A percentile compares a stretch with the other conserved stretches of the same genome.
Evolutionary conservation across 2,888 invertebrate species (phyloP).

Genomic region (Leucoptera coffeella): DNA sequence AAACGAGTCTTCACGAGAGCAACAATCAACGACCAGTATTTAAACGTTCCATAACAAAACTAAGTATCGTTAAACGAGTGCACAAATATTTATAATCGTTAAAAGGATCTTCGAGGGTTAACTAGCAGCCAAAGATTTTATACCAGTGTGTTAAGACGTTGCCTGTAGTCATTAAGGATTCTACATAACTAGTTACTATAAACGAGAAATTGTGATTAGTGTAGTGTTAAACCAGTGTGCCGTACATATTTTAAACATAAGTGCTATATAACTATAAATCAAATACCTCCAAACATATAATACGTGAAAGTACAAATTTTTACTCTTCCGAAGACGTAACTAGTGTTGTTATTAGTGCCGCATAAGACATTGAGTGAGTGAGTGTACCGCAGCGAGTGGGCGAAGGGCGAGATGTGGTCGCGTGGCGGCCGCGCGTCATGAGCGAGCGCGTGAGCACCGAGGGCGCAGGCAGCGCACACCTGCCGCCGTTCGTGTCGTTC

Average conservation of each 20-base stretch:
- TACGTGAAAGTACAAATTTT: conserved; percentile 39
- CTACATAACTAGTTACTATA: conserved; percentile 37
- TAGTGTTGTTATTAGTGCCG: not conserved
- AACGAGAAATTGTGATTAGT: conserved; percentile 45
- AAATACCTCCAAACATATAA: conserved; percentile 7
- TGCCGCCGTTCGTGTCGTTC: conserved; percentile 71
- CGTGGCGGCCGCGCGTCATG: conserved; percentile 33
- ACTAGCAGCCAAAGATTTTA: conserved; percentile 25
- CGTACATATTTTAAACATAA: conserved; percentile 45
- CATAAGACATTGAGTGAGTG: not conserved
- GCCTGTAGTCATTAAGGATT: conserved; percentile 29
- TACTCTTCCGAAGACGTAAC: conserved; percentile 37
- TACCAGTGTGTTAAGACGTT: conserved; percentile 21
- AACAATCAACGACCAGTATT: conserved; percentile 52
- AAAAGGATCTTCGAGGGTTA: conserved; percentile 23
- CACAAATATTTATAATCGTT: conserved; percentile 44
- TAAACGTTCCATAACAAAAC: conserved; percentile 49
- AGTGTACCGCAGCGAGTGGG: conserved; percentile 30
- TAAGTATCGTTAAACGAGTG: conserved; percentile 50
- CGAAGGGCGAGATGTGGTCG: conserved; percentile 43
- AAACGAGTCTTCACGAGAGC: conserved; percentile 28
- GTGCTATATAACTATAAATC: conserved; percentile 17
- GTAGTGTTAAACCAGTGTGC: conserved; percentile 51
- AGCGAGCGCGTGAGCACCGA: conserved; percentile 37
- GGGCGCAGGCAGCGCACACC: conserved; percentile 49